Conservation (phyloP, 2,797 vertebrate genomes). For the Streptopelia turtur region DNA sequence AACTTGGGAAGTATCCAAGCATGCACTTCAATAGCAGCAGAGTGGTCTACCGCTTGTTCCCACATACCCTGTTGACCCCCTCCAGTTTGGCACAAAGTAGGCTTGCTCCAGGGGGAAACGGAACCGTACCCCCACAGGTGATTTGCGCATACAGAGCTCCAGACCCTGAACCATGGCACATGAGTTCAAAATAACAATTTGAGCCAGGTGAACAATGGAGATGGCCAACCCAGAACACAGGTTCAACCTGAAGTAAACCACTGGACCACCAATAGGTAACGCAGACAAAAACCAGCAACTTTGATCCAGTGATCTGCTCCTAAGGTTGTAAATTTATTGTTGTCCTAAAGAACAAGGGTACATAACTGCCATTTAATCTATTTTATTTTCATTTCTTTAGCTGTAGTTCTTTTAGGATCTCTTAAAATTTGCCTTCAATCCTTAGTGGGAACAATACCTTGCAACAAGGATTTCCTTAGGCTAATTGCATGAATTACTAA, state of each 20-base stretch:
- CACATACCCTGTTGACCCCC: background rate
- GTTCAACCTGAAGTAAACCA: background rate
- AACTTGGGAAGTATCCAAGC: background rate
- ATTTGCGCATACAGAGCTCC: background rate
- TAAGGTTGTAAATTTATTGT: background rate
- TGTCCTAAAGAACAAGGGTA: background rate
- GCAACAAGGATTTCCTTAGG: background rate
- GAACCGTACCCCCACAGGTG: background rate
- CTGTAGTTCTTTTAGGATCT: background rate
- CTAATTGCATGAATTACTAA: background rate
- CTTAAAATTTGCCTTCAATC: background rate
- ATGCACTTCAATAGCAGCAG: background rate
- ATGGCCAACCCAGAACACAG: background rate
- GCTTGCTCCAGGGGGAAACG: rapidly evolving
- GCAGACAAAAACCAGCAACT: background rate
- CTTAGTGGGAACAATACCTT: background rate
- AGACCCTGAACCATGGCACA: background rate
- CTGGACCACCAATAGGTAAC: background rate
- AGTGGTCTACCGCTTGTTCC: rapidly evolving
- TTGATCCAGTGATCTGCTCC: background rate
- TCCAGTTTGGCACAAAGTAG: rapidly evolving
- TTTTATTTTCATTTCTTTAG: background rate
- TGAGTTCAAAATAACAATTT: background rate
- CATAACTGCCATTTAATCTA: background rate
- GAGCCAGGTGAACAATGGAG: background rate